A percentile compares a stretch with the other conserved stretches of the same genome.
Evolutionary conservation across 2,888 invertebrate genomes (phyloP).

Genomic region (Mythimna ferrago): DNA sequence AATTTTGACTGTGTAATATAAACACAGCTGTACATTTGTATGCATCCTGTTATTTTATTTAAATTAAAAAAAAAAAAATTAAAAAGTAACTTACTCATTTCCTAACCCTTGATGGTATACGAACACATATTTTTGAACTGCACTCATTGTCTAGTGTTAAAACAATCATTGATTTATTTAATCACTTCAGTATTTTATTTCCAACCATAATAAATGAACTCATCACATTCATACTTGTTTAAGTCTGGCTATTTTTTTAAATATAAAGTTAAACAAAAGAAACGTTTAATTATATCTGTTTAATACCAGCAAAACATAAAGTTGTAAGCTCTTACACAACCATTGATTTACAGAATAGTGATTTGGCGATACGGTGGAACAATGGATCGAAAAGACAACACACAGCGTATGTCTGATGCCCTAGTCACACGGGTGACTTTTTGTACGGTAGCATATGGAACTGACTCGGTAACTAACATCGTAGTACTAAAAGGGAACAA

Average conservation of each 20-base stretch:
- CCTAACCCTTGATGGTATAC: slow-evolving; percentile 48
- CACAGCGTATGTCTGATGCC: slow-evolving; percentile 25
- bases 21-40: no score
- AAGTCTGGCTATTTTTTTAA: neutral
- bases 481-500: slow-evolving; percentile 49
- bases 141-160: slow-evolving; percentile 29
- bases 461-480: slow-evolving; percentile 26
- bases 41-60: no score
- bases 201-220: neutral
- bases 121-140: slow-evolving; percentile 43
- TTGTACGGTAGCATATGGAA: slow-evolving; percentile 23
- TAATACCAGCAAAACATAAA: slow-evolving; percentile 28
- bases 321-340: slow-evolving; percentile 46
- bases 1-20: no score
- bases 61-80: no score
- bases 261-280: no score
- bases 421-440: slow-evolving; percentile 53
- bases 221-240: neutral
- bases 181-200: neutral
- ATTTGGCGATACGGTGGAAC: slow-evolving; percentile 57
- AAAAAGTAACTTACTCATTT: slow-evolving; percentile 46
- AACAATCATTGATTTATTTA: neutral
- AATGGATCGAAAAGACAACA: slow-evolving; percentile 50
- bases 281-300: no score
- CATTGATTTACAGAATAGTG: slow-evolving; percentile 60